Evolutionary conservation across 2,113 vertebrate genomes (phyloP).

Genomic region (Saccopteryx bilineata): DNA sequence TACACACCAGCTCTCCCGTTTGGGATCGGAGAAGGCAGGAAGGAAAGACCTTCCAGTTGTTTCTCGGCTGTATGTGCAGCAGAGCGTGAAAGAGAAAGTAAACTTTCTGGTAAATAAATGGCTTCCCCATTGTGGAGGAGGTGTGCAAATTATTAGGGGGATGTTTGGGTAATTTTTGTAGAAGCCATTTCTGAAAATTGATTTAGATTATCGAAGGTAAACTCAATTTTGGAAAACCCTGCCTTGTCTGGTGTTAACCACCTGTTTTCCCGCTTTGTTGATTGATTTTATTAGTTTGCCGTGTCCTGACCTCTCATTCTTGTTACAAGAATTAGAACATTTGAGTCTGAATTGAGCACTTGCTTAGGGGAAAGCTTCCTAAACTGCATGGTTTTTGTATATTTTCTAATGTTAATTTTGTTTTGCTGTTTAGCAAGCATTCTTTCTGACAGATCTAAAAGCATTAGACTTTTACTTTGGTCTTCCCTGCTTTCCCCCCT

Average conservation of each 20-base stretch:
- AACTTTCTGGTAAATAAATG: slow-evolving; percentile 76
- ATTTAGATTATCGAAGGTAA: slow-evolving; percentile 68
- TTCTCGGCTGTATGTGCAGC: background rate
- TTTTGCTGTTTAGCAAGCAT: slow-evolving; percentile 61
- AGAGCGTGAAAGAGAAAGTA: slow-evolving; percentile 83
- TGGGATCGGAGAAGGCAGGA: slow-evolving; percentile 2
- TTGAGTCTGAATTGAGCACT: slow-evolving; percentile 48
- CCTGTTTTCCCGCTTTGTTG: slow-evolving; percentile 65
- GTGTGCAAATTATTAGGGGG: slow-evolving; percentile 70
- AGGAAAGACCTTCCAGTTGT: background rate
- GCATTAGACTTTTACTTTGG: slow-evolving; percentile 56
- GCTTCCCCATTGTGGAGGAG: slow-evolving; percentile 66
- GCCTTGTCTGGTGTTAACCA: slow-evolving; percentile 33
- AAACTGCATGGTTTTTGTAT: slow-evolving; percentile 25
- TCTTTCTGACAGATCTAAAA: slow-evolving; percentile 51
- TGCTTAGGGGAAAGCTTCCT: slow-evolving; percentile 57
- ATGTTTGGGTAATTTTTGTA: slow-evolving; percentile 80
- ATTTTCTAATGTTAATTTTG: slow-evolving; percentile 58
- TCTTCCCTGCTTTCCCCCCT: background rate
- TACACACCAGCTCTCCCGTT: background rate
- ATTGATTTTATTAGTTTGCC: slow-evolving; percentile 66
- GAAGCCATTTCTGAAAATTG: slow-evolving; percentile 76
- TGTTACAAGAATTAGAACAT: slow-evolving; percentile 27
- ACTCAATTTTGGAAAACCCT: slow-evolving; percentile 67
- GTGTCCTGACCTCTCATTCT: slow-evolving; percentile 21